Base-by-base conservation (phyloP, 2,888 invertebrate species). In the Odontomyia ornata region DNA sequence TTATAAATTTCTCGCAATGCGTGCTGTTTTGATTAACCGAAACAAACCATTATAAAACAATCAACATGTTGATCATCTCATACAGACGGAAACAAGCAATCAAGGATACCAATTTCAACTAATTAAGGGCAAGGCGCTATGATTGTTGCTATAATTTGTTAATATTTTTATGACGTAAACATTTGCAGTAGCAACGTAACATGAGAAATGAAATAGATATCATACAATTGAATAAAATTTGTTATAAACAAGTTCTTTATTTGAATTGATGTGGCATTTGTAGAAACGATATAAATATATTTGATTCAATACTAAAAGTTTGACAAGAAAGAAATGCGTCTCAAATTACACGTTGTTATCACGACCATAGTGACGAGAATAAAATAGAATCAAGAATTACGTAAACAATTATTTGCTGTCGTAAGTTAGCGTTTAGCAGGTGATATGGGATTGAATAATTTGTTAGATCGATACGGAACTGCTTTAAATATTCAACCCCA, bases 1-100 rank as follows among this genome's bases (percentile, higher is more conserved):
- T 47, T 69, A 69, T 69, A 69, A 46, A 36, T 21, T 36, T 11
- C 65, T 30, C 30, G 69, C 27, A 25, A 9, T 60, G 13, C 52
- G 18, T 15, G 15, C 15, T n/a, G 11, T 28, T 9, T 72, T 72
- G 52, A 52, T 72, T 11, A 23, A 18, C n/a, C 56, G 28, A n/a
- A 72, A 28, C 69, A 25, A 18, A 27, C 57, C 1, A 72, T 72
- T 56, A 60, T 43, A 36, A 60, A 57, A 52, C 28, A 2, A 73
- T 27, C 21, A 43, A 69, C 13, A 13, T n/a, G 69, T 25, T 13
- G 23, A 46, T 21, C 4, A 2, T n/a, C 15, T 28, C 13, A 13
- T n/a, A 18, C 5, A 28, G n/a, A 60, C 73, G 73, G 73, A 57
- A 73, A 60, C 27, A 73, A 73, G 57, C 73, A 73, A 73, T 72